These are phyloP conservation scores for Drosophila pandora DNA, from an alignment of 1,140 invertebrate species.

Conservation along the genomic window DNA sequence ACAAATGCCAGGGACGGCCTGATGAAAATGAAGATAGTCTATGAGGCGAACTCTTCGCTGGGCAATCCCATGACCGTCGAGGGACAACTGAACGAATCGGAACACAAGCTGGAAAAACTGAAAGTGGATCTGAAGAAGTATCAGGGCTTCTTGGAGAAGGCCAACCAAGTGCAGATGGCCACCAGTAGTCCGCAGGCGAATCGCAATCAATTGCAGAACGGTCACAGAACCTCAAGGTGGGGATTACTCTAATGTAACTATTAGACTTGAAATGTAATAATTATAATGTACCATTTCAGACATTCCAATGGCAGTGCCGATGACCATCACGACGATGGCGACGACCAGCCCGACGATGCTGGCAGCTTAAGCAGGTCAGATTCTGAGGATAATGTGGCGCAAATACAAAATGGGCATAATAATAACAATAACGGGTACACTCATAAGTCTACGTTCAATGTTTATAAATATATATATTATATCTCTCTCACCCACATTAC, in stretches of 20 bases:
- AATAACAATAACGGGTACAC: conserved; percentile 84
- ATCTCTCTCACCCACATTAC: conserved; percentile 25
- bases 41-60: conserved; percentile 96
- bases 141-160: conserved; percentile 87
- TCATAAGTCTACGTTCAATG: conserved; percentile 83
- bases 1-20: conserved; percentile 97
- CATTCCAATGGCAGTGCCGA: conserved; percentile 84
- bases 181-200: conserved; percentile 84
- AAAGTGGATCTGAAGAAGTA: conserved; percentile 90
- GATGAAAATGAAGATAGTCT: conserved; percentile 99
- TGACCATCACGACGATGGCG: conserved; percentile 83
- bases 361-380: conserved; percentile 85
- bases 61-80: conserved; percentile 98
- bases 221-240: conserved; percentile 82
- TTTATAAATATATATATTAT: conserved; percentile 67
- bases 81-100: conserved; percentile 96
- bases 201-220: conserved; percentile 81
- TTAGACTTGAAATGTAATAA: background rate
- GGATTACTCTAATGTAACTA: background rate
- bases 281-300: conserved; percentile 34
- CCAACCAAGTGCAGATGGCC: conserved; percentile 81
- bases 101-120: conserved; percentile 95
- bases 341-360: conserved; percentile 85
- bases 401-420: conserved; percentile 84
- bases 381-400: conserved; percentile 84